Conservation (phyloP, 2,888 invertebrate genomes). For the Acleris holmiana region DNA sequence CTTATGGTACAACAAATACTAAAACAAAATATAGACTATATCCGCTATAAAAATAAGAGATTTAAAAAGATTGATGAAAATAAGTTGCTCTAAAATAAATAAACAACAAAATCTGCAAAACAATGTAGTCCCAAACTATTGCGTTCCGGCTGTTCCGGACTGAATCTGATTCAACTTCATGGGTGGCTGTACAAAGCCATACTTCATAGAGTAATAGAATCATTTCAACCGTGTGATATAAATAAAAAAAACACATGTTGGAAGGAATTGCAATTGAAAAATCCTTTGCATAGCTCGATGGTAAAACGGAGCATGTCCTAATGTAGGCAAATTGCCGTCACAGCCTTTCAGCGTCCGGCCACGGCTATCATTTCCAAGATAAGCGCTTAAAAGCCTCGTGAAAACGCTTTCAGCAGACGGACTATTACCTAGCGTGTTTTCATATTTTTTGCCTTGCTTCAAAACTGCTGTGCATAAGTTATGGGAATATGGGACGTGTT, state of each 20-base stretch:
- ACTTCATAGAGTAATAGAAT: slow-evolving; percentile 54
- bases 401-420: slow-evolving; percentile 77
- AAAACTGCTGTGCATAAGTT: slow-evolving; percentile 53
- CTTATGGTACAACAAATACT: too few species aligned
- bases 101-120: slow-evolving; percentile 53
- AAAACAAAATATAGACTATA: too few species aligned
- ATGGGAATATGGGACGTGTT: slow-evolving; percentile 55
- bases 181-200: slow-evolving; percentile 65
- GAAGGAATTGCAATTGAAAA: slow-evolving; percentile 54
- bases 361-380: slow-evolving; percentile 82
- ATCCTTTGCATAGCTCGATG: slow-evolving; percentile 54
- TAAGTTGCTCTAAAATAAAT: slow-evolving; percentile 5
- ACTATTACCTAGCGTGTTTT: slow-evolving; percentile 68
- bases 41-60: too few species aligned
- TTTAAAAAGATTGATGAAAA: neutral
- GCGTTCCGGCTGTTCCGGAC: slow-evolving; percentile 61
- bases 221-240: slow-evolving; percentile 41
- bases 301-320: slow-evolving; percentile 73
- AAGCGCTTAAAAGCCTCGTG: slow-evolving; percentile 83
- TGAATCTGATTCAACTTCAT: slow-evolving; percentile 69
- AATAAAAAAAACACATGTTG: slow-evolving; percentile 27
- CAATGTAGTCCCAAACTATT: slow-evolving; percentile 58
- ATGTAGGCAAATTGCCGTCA: slow-evolving; percentile 83
- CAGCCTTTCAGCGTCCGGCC: slow-evolving; percentile 80
- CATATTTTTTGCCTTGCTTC: slow-evolving; percentile 69